A percentile compares a stretch with the other conserved stretches of the same genome.
phyloP scores from a whole-genome alignment of 1,140 invertebrate genomes.

The Marisa cornuarietis region DNA sequence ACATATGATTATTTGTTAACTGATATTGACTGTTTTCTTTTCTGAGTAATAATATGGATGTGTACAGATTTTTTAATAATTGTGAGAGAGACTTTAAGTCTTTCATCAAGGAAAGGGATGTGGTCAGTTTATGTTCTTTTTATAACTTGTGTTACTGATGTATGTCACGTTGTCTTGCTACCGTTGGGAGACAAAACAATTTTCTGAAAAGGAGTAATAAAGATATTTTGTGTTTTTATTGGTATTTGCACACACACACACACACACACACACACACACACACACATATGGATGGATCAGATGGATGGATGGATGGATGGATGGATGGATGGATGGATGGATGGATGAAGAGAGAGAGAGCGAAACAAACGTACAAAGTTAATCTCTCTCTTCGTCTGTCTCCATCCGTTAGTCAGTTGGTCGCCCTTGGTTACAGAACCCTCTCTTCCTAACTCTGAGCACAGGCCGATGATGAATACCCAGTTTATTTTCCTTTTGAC shows the following conservation, averaged over 20 bases:
- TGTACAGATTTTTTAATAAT: too few relatives aligned
- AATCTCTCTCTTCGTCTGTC: background rate
- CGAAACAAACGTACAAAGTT: background rate
- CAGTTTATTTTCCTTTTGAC: background rate
- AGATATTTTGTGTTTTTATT: background rate
- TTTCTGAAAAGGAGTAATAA: background rate
- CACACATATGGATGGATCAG: background rate
- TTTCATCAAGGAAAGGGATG: background rate
- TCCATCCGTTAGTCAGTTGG: background rate
- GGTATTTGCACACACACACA: background rate
- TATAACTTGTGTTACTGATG: background rate
- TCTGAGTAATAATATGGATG: too few relatives aligned
- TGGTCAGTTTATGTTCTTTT: background rate
- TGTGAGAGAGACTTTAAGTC: background rate
- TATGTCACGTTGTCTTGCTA: background rate
- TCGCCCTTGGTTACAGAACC: background rate
- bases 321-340: background rate
- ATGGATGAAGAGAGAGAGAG: background rate
- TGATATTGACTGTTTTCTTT: background rate
- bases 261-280: too few relatives aligned
- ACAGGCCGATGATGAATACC: background rate
- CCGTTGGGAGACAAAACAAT: background rate
- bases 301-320: background rate
- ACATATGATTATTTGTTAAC: background rate
- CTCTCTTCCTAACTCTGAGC: background rate